Percentiles rank a stretch among this genome's conserved stretches.
These are phyloP conservation scores for Andricus curvator DNA, from an alignment of 2,888 invertebrate genomes.

Conservation along the genomic window DNA sequence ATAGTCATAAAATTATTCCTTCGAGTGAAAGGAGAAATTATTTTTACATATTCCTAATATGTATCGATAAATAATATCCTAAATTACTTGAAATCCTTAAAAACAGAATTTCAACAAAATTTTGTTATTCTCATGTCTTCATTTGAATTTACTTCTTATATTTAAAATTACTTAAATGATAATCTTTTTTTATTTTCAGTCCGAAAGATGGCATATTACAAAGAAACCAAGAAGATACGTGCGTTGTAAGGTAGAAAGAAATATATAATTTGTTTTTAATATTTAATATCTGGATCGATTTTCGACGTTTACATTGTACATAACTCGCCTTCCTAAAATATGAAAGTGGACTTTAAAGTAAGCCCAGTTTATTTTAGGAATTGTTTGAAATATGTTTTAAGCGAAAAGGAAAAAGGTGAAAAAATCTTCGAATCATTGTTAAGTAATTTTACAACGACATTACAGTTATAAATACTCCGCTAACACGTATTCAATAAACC, in stretches of 20 bases:
- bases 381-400: neutral
- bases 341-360: neutral
- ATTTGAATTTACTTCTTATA: neutral
- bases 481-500: slow-evolving; percentile 36
- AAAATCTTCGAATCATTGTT: neutral
- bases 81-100: too few relatives aligned
- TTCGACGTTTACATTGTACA: slow-evolving; percentile 9
- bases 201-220: slow-evolving; percentile 83
- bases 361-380: neutral
- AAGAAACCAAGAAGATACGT: slow-evolving; percentile 88
- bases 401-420: neutral
- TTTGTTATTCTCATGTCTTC: neutral
- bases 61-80: too few relatives aligned
- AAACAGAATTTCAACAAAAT: too few relatives aligned
- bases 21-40: too few relatives aligned
- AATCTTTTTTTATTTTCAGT: slow-evolving; percentile 81
- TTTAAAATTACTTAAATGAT: neutral
- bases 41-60: too few relatives aligned
- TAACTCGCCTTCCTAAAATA: neutral
- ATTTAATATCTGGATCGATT: slow-evolving; percentile 4
- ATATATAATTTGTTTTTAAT: slow-evolving; percentile 77
- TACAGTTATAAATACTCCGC: slow-evolving; percentile 17
- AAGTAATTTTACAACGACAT: neutral
- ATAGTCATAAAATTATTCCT: too few relatives aligned
- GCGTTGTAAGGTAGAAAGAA: slow-evolving; percentile 67